Percentiles rank a stretch among this genome's conserved stretches.
Evolutionary conservation across 2,888 invertebrate species (phyloP).

Genomic region (Platynereis dumerilii): DNA sequence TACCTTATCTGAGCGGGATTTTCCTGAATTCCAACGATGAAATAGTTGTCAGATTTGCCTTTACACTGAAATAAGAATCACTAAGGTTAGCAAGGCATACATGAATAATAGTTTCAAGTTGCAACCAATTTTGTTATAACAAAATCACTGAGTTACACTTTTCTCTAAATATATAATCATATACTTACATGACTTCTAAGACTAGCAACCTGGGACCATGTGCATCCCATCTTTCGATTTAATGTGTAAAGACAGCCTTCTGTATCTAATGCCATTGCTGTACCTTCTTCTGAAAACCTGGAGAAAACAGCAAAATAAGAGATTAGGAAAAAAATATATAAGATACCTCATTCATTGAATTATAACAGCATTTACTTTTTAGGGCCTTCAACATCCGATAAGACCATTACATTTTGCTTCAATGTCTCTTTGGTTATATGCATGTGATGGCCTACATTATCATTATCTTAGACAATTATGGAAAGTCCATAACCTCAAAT

Average conservation of each 20-base stretch:
- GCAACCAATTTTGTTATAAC: no score
- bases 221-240: constrained; percentile 70
- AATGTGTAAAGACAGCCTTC: constrained; percentile 78
- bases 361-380: no score
- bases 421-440: no score
- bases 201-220: constrained; percentile 85
- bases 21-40: constrained; percentile 81
- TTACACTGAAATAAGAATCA: constrained; percentile 63
- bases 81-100: background rate
- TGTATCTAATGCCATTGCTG: constrained; percentile 79
- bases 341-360: no score
- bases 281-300: constrained; percentile 84
- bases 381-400: no score
- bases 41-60: constrained; percentile 77
- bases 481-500: no score
- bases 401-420: no score
- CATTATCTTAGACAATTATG: no score
- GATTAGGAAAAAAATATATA: no score
- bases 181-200: constrained; percentile 74
- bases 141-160: no score
- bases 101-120: background rate
- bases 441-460: no score
- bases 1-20: constrained; percentile 74
- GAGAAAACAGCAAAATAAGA: constrained; percentile 68
- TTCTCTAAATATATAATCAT: background rate